Evolutionary conservation across 2,113 vertebrate genomes (phyloP).

Genomic region (Epinephelus fuscoguttatus): DNA sequence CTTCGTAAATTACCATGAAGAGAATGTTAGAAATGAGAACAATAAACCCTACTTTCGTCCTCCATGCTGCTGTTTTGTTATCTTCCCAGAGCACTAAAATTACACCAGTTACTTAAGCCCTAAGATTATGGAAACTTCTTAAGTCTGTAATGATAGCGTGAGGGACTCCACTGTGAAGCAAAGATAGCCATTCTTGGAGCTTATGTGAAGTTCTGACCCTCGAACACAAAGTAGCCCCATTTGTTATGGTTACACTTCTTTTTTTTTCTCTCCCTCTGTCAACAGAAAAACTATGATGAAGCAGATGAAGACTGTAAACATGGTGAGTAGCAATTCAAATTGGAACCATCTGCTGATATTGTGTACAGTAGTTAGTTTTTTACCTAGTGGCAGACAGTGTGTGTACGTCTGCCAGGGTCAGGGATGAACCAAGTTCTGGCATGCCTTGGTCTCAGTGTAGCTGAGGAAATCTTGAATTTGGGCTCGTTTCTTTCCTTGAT

Average conservation of each 20-base stretch:
- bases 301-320: slow-evolving; percentile 99
- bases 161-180: slow-evolving; percentile 35
- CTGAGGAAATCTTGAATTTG: background rate
- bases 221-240: slow-evolving; percentile 32
- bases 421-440: background rate
- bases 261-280: slow-evolving; percentile 68
- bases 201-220: slow-evolving; percentile 27
- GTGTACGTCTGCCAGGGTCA: background rate
- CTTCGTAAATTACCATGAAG: slow-evolving; percentile 15
- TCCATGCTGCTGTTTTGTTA: slow-evolving; percentile 17
- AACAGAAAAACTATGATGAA: slow-evolving; percentile 98
- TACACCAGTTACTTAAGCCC: slow-evolving; percentile 46
- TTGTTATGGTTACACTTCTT: slow-evolving; percentile 21
- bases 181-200: slow-evolving; percentile 43
- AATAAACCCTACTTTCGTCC: slow-evolving; percentile 17
- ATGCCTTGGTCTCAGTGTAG: background rate
- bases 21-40: slow-evolving; percentile 31
- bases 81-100: slow-evolving; percentile 43
- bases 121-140: slow-evolving; percentile 51
- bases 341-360: slow-evolving; percentile 9
- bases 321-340: slow-evolving; percentile 85
- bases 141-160: slow-evolving; percentile 56
- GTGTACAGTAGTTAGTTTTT: background rate
- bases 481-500: background rate
- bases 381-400: background rate